phyloP scores from a whole-genome alignment of 2,888 invertebrate genomes.

The Ceramica pisi region DNA sequence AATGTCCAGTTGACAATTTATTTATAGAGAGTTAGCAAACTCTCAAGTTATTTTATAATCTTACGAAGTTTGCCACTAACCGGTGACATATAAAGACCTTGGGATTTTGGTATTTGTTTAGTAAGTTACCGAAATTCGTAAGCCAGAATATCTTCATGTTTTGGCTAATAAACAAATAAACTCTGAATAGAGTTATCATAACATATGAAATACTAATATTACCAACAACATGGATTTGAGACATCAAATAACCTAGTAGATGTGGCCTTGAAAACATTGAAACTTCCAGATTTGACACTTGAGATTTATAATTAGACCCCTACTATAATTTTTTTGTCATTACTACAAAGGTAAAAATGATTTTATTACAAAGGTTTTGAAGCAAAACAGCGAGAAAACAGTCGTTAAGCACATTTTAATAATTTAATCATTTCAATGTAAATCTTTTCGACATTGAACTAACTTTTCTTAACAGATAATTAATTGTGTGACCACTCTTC shows the following conservation, averaged over 20 bases:
- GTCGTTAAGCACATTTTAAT: slow-evolving; percentile 3
- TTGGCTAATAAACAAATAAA: slow-evolving; percentile 10
- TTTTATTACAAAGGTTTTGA: background rate
- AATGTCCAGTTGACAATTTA: too few relatives aligned
- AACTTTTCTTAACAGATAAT: background rate
- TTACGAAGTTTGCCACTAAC: too few relatives aligned
- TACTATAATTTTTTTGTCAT: background rate
- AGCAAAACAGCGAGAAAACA: background rate
- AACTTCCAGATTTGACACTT: background rate
- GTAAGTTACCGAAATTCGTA: background rate
- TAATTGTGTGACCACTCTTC: background rate
- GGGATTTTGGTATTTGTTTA: background rate
- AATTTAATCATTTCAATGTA: slow-evolving; percentile 7
- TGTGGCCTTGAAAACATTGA: background rate
- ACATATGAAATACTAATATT: background rate
- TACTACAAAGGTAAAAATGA: background rate
- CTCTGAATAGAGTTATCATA: background rate
- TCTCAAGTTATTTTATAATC: too few relatives aligned
- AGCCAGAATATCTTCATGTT: background rate
- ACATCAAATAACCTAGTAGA: background rate
- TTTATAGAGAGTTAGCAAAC: too few relatives aligned
- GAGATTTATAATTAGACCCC: background rate
- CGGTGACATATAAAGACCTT: too few relatives aligned
- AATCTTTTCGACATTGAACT: background rate
- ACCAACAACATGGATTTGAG: background rate